Base-by-base conservation (phyloP, 2,888 invertebrate genomes). In the Spicauda simplicius region DNA sequence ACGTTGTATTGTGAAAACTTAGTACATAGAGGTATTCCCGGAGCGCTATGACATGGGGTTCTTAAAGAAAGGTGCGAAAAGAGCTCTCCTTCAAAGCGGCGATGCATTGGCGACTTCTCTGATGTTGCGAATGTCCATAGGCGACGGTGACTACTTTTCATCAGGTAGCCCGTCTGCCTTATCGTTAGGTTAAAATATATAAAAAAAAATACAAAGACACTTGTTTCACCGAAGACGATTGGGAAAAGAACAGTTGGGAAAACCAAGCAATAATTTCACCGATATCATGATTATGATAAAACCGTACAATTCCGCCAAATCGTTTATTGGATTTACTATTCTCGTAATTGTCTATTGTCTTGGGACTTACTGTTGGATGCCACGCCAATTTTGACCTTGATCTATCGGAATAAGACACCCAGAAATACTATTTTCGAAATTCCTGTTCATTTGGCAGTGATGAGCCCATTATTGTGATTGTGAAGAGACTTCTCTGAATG, bases 271-370 rank as follows among this genome's bases (percentile, higher is more conserved):
- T 70, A 70, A 73, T 73, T 72, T 74, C 68, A 73, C 72, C 67
- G 71, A 73, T 73, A 73, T 69, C 60, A 69, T 68, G 68, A 59
- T 72, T 71, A 68, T 70, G 72, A 72, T 75, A 70, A 71, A 69
- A 58, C 64, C 64, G 69, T 66, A 74, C 72, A 69, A 69, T 73
- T 70, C 71, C 68, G 61, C 65, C 70, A 64, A 72, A 69, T 73
- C 73, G 70, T 67, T 74, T 72, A 75, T 75, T 74, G 71, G 73
- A 72, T 73, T 73, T 73, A 73, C 71, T 72, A 72, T 74, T 70
- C 65, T 67, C 71, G 72, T 72, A 75, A 75, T 74, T 74, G 72
- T 73, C 72, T 73, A 74, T 73, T 74, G 70, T 74, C 74, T 73
- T 72, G 70, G 71, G 70, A 71, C 64, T 62, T 65, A 69, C 67